Base-by-base conservation (phyloP, 2,888 invertebrate species). In the Epinotia demarniana region DNA sequence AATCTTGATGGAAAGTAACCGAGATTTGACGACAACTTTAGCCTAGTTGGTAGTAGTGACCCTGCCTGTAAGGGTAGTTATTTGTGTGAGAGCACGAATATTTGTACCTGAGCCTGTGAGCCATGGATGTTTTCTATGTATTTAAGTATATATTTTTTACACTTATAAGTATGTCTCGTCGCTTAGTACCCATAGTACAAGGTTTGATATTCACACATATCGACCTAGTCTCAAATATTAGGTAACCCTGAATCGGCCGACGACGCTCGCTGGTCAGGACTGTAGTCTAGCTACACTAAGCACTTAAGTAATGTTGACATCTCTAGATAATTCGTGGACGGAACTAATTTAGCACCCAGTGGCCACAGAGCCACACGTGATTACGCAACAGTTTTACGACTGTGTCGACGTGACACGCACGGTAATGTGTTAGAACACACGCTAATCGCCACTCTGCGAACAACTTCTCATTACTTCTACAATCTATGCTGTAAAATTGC, bases 321-420 rank as follows among this genome's bases (percentile, higher is more conserved):
- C 53, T 53, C 72, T 5, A 74, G 61, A 43, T 66, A 71, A 72
- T 62, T 75, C 61, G 75, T 53, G 16, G 27, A 46, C 62, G 71
- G 61, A 71, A 75, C 71, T 72, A 75, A 72, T 67, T 62, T 62
- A 33, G 39, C 63, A 62, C 60, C 46, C 68, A 62, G 70, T n/a
- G n/a, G n/a, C n/a, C n/a, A n/a, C n/a, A n/a, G n/a, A n/a, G 57
- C 63, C 67, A 39, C 58, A n/a, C 75, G 75, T 70, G 75, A 80
- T 83, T 81, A 79, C 72, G 77, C 80, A 80, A 81, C 77, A 77
- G 77, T 81, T 84, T 83, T 83, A 82, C 55, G 61, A 66, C 53
- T 70, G 61, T 19, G 62, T 27, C 18, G 73, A 83, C 84, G 82
- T 83, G 84, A 79, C 70, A 78, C 72, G 83, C 78, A 79, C 76